These are phyloP conservation scores for Rutpela maculata DNA, from an alignment of 2,888 invertebrate species.

Conservation along the genomic window DNA sequence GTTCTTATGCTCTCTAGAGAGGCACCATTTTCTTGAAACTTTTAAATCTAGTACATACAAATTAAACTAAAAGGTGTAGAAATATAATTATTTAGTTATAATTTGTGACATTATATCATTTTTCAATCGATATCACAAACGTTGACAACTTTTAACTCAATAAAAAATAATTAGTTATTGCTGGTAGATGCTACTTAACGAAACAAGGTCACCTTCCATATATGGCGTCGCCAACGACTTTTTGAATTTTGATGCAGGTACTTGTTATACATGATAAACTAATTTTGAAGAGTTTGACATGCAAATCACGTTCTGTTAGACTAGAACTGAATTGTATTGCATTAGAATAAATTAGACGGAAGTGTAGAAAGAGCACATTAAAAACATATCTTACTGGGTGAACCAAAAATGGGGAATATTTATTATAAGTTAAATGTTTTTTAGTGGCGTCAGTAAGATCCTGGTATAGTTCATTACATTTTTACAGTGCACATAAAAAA, in stretches of 20 bases:
- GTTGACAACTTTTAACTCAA: not conserved
- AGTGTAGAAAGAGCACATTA: not conserved
- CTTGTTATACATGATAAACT: not conserved
- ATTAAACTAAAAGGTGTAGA: too few species aligned
- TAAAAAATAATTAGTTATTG: not conserved
- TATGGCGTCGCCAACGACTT: not conserved
- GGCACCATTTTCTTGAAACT: too few species aligned
- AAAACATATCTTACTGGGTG: not conserved
- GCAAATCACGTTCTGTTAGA: not conserved
- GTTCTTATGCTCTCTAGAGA: too few species aligned
- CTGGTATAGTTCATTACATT: too few species aligned
- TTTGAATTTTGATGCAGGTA: not conserved
- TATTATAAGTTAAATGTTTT: too few species aligned
- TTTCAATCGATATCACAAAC: too few species aligned
- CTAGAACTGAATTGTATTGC: not conserved
- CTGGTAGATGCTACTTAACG: not conserved
- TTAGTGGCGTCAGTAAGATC: too few species aligned
- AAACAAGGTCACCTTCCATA: not conserved
- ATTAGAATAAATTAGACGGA: not conserved
- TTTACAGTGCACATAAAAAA: too few species aligned
- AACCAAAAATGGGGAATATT: not conserved
- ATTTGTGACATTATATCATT: too few species aligned
- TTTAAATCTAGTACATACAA: too few species aligned
- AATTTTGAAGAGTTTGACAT: not conserved
- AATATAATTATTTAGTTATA: too few species aligned